These are phyloP conservation scores for Molorchus minor DNA, from an alignment of 2,888 invertebrate genomes.

Conservation along the genomic window DNA sequence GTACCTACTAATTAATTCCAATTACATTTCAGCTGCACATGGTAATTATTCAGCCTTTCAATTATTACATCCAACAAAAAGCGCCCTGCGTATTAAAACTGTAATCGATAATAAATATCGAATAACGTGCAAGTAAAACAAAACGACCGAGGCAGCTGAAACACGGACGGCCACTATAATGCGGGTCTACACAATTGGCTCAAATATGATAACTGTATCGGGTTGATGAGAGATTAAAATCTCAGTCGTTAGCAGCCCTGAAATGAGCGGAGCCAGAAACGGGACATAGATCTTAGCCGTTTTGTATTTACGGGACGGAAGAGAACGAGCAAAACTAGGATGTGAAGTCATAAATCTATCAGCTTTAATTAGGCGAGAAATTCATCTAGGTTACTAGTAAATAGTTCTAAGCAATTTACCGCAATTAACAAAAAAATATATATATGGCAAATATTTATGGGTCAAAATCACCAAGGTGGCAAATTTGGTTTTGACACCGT, in stretches of 20 bases:
- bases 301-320: constrained; percentile 33
- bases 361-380: constrained; percentile 45
- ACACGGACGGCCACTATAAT: constrained; percentile 11
- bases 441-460: too few species aligned
- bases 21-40: constrained; percentile 1
- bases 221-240: constrained; percentile 41
- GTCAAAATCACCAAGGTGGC: too few species aligned
- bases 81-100: constrained; percentile 19
- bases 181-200: constrained; percentile 31
- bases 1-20: constrained; percentile 1
- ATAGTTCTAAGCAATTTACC: too few species aligned
- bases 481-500: too few species aligned
- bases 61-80: constrained; percentile 12
- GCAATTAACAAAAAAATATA: too few species aligned
- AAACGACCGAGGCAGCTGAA: constrained; percentile 6
- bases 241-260: constrained; percentile 33
- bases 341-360: constrained; percentile 44
- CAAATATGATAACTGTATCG: constrained; percentile 29
- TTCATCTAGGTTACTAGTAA: constrained; percentile 40
- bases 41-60: constrained; percentile 14
- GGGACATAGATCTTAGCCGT: constrained; percentile 30
- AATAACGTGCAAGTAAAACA: constrained; percentile 11
- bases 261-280: constrained; percentile 26
- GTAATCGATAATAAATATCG: constrained; percentile 14
- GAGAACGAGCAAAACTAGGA: constrained; percentile 29